Evolutionary conservation across 2,113 vertebrate species (phyloP), one percentile per base, ranked within the genome.

Genomic region (Siniperca chuatsi): DNA sequence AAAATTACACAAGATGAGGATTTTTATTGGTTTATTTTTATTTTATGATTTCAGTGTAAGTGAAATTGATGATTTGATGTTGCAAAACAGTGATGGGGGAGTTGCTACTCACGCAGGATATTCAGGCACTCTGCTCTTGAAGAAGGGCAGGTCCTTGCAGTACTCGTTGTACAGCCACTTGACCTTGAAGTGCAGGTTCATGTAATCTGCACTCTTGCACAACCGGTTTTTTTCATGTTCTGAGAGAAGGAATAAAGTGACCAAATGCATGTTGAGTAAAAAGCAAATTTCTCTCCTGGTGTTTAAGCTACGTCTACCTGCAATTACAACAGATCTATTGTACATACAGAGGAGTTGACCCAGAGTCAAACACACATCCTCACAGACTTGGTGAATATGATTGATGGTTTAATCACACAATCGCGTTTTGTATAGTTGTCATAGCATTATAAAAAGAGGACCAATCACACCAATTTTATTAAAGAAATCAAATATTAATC

Each of bases 121-220:
- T 88, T 99, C 98, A 0, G 98, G 98, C 69, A 99, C 98, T 0
- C 97, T 93, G 94, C 95, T 98, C 95, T 98, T 98, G 95, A 99
- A 99, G 92, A 98, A 96, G 6, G 98, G 97, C 87, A 99, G 96
- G 86, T 99, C 98, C 0, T 97, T 97, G 95, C 99, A 98, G 3
- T 99, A 99, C 91, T 99, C 98, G 0, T 99, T 99, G 94, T 99
- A 99, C 0, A 99, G 94, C 98, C 98, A 99, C 94, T 99, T 99
- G 73, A 99, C 98, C 94, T 99, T 99, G 94, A 99, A 99, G 94
- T 99, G 98, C 85, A 99, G 96, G 95, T 99, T 99, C 98, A 99
- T 99, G 94, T 99, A 99, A 94, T 99, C 98, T 0, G 98, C 98
- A 0, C 98, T 99, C 94, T 99, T 99, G 93, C 98, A 99, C 76